Percentiles rank a stretch among this genome's conserved stretches.
Conservation (phyloP, 2,797 vertebrate species). For the Syndactyla subalaris region DNA sequence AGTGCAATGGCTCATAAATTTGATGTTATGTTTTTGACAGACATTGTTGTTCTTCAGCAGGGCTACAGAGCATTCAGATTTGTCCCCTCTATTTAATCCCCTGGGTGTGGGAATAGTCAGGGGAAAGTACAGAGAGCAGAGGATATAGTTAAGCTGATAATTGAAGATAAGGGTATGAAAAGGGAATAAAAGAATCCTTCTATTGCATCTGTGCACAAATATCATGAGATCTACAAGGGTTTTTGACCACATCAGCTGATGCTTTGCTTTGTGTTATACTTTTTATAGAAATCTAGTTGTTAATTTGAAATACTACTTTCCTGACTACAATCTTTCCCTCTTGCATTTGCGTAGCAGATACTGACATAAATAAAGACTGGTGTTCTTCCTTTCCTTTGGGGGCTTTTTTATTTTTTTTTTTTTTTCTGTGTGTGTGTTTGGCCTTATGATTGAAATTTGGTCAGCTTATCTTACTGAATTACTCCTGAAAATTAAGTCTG, state of each 20-base stretch:
- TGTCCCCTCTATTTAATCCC: neutral
- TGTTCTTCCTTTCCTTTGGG: neutral
- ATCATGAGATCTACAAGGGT: neutral
- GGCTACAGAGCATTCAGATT: neutral
- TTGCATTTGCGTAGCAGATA: neutral
- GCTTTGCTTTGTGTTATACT: neutral
- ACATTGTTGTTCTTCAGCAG: neutral
- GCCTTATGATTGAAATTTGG: neutral
- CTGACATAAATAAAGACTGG: neutral
- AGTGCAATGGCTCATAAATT: neutral
- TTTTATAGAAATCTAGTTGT: neutral
- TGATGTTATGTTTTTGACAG: neutral
- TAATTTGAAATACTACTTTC: neutral
- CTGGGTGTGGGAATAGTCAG: neutral
- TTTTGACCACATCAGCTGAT: neutral
- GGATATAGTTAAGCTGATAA: neutral
- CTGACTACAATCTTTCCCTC: neutral
- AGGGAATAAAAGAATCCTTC: neutral
- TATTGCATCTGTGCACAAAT: neutral
- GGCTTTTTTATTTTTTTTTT: neutral
- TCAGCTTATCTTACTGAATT: neutral
- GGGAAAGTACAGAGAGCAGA: neutral
- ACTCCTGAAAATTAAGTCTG: neutral
- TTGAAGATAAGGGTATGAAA: neutral
- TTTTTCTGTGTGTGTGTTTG: neutral